These are phyloP conservation scores for Artibeus lituratus DNA, from an alignment of 2,797 vertebrate genomes.

Conservation along the genomic window DNA sequence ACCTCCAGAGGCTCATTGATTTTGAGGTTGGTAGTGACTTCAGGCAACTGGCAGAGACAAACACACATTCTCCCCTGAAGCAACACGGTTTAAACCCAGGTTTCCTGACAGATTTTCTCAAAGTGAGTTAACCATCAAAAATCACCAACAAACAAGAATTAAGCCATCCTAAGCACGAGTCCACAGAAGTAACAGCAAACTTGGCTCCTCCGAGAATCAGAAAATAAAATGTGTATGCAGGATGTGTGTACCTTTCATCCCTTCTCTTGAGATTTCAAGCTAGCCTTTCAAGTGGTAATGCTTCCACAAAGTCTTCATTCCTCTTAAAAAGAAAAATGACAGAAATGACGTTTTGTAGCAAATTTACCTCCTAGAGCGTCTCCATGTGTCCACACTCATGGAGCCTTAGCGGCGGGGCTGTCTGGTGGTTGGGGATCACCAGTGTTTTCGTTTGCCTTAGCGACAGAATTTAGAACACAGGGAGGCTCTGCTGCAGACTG, in stretches of 20 bases:
- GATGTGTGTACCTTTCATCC: background rate
- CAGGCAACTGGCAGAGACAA: background rate
- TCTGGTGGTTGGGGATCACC: background rate
- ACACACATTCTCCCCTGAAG: background rate
- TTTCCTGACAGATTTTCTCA: slow-evolving; percentile 3
- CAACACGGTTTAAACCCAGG: background rate
- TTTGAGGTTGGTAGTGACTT: background rate
- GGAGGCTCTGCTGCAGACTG: background rate
- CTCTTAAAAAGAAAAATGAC: background rate
- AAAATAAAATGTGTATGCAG: background rate
- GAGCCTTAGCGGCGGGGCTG: background rate
- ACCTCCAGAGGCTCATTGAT: background rate
- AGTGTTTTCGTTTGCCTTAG: slow-evolving; percentile 57
- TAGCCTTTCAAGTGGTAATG: background rate
- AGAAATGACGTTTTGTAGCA: background rate
- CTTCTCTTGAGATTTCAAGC: background rate
- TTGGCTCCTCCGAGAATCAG: background rate
- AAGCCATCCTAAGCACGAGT: background rate
- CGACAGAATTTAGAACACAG: slow-evolving; percentile 66
- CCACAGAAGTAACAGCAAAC: background rate
- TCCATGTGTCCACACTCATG: background rate
- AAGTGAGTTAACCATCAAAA: slow-evolving; percentile 30
- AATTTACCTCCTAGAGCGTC: slow-evolving; percentile 11
- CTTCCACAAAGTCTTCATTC: background rate
- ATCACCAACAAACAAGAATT: background rate